phyloP scores from a whole-genome alignment of 2,888 invertebrate species.

The Ctena decussata region DNA sequence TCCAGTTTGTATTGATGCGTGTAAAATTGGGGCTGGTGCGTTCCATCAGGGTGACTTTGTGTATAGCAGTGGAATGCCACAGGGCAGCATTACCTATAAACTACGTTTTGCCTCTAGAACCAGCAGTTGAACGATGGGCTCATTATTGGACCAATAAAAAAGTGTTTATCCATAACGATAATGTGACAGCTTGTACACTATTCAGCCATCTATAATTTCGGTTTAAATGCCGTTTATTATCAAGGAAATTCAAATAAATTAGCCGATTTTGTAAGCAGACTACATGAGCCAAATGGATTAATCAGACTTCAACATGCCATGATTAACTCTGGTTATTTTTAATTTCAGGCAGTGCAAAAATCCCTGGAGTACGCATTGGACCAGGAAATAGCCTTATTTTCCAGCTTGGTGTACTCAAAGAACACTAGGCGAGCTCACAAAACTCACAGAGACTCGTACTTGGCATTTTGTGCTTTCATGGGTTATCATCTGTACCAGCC shows the following conservation, averaged over 20 bases:
- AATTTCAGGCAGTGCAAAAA: neutral
- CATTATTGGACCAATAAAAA: conserved; percentile 12
- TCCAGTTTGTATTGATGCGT: conserved; percentile 22
- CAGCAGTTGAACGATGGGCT: conserved; percentile 16
- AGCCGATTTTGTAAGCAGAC: conserved; percentile 26
- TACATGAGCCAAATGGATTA: conserved; percentile 23
- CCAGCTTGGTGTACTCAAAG: neutral
- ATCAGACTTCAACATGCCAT: neutral
- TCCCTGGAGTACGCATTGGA: conserved; percentile 17
- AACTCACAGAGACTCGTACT: conserved; percentile 39
- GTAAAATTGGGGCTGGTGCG: conserved; percentile 26
- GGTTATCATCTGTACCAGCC: conserved; percentile 31
- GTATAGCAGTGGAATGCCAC: neutral
- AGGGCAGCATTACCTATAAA: conserved; percentile 21
- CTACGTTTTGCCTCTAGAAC: conserved; percentile 29
- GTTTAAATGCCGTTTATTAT: conserved; percentile 31
- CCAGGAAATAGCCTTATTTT: neutral
- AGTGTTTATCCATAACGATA: conserved; percentile 40
- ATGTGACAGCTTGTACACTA: conserved; percentile 30
- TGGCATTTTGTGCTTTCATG: conserved; percentile 13
- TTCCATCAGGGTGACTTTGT: conserved; percentile 28
- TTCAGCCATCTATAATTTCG: conserved; percentile 37
- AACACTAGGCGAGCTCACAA: conserved; percentile 36
- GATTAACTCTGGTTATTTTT: conserved; percentile 24
- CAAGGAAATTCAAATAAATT: conserved; percentile 14